These are phyloP conservation scores for Nannoperca australis DNA, from an alignment of 2,797 vertebrate genomes.

Conservation along the genomic window DNA sequence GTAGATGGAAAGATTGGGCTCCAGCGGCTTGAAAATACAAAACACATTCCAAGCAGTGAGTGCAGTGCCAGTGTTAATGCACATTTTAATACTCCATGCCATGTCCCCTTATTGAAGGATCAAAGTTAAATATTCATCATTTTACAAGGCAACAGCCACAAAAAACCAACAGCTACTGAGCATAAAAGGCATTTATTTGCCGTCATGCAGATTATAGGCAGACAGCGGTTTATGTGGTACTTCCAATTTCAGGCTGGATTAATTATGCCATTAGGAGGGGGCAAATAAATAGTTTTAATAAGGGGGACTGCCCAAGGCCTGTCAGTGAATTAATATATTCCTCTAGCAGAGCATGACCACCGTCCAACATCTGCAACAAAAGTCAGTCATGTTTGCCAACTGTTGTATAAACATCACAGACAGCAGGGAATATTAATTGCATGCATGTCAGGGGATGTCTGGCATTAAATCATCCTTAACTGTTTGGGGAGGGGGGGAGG, in stretches of 20 bases:
- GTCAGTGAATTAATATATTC: slow-evolving; percentile 74
- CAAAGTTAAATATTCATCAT: slow-evolving; percentile 47
- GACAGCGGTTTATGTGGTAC: slow-evolving; percentile 70
- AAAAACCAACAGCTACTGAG: slow-evolving; percentile 51
- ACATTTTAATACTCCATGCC: background rate
- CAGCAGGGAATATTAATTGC: slow-evolving; percentile 74
- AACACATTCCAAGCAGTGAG: slow-evolving; percentile 4
- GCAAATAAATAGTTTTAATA: slow-evolving; percentile 81
- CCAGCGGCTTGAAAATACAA: background rate
- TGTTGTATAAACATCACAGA: slow-evolving; percentile 70
- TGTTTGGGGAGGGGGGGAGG: slow-evolving; percentile 49
- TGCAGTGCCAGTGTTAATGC: background rate
- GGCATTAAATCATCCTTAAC: slow-evolving; percentile 71
- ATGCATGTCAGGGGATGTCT: slow-evolving; percentile 61
- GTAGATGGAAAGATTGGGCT: background rate
- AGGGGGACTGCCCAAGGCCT: slow-evolving; percentile 67
- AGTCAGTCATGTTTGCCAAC: slow-evolving; percentile 76
- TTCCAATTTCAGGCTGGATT: slow-evolving; percentile 81
- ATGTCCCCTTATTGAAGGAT: slow-evolving; percentile 26
- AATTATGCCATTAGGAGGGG: slow-evolving; percentile 75
- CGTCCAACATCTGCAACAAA: slow-evolving; percentile 73
- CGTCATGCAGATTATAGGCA: slow-evolving; percentile 68
- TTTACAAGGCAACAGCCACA: slow-evolving; percentile 37
- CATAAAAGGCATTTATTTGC: slow-evolving; percentile 63
- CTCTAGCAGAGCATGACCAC: slow-evolving; percentile 75